Percentiles rank a stretch among this genome's conserved stretches.
phyloP scores from a whole-genome alignment of 1,140 invertebrate genomes.

The Platyscapa corneri region DNA sequence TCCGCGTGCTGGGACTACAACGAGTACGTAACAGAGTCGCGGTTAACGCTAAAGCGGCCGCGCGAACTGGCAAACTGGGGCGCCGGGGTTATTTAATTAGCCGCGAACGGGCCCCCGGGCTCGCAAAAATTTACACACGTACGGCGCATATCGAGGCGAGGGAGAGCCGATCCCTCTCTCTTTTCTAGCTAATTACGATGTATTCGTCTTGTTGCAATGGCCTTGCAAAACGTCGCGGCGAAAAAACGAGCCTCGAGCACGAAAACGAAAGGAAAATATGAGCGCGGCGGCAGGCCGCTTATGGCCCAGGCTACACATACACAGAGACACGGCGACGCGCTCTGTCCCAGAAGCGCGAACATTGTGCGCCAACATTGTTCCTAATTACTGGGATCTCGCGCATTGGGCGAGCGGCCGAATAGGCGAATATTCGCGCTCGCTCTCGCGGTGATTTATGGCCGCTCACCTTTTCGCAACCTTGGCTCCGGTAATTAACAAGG shows the following conservation, averaged over 20 bases:
- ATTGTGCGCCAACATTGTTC: slow-evolving; percentile 27
- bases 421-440: slow-evolving; percentile 41
- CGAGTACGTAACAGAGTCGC: background rate
- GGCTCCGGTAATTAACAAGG: slow-evolving; percentile 42
- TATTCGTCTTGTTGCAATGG: background rate
- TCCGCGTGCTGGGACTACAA: no score
- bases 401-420: background rate
- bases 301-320: no score
- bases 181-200: slow-evolving; percentile 37
- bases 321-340: no score
- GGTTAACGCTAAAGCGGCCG: no score
- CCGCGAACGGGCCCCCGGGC: background rate
- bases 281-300: background rate
- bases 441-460: slow-evolving; percentile 32
- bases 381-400: slow-evolving; percentile 29
- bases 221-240: background rate
- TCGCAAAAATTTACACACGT: background rate
- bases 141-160: no score
- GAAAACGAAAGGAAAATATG: slow-evolving; percentile 24
- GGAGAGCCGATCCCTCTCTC: background rate
- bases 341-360: slow-evolving; percentile 2
- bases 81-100: slow-evolving; percentile 17
- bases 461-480: slow-evolving; percentile 40
- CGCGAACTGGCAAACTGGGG: background rate
- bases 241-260: background rate